phyloP scores from a whole-genome alignment of 2,797 vertebrate species.

The Alosa sapidissima region DNA sequence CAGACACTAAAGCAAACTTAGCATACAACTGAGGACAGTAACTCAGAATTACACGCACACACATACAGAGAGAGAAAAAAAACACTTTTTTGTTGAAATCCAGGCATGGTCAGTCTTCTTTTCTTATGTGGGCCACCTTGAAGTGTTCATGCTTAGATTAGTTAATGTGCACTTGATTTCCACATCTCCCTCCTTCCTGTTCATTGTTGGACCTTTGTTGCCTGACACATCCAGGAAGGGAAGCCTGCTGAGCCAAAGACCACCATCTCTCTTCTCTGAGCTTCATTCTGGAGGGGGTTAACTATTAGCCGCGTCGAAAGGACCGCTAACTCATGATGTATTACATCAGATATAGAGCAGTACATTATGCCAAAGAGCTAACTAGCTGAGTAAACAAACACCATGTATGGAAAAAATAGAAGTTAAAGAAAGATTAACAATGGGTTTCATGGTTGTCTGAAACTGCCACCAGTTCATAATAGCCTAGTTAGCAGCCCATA shows the following conservation, averaged over 20 bases:
- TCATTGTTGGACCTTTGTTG: slow-evolving; percentile 51
- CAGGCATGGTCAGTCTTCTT: neutral
- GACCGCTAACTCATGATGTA: slow-evolving; percentile 23
- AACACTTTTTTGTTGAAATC: neutral
- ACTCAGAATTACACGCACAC: too few species aligned
- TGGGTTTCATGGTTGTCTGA: neutral
- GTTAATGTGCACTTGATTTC: slow-evolving; percentile 21
- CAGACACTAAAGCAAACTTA: too few species aligned
- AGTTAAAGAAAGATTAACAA: too few species aligned
- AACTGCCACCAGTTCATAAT: neutral
- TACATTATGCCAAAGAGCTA: neutral
- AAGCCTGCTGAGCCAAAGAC: slow-evolving; percentile 39
- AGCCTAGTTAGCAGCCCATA: neutral
- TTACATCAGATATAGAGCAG: slow-evolving; percentile 50
- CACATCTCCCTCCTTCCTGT: slow-evolving; percentile 49
- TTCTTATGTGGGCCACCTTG: slow-evolving; percentile 14
- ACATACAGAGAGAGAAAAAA: too few species aligned
- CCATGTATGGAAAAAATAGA: too few species aligned
- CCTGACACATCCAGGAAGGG: slow-evolving; percentile 40
- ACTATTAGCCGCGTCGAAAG: slow-evolving; percentile 51
- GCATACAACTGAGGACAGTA: too few species aligned
- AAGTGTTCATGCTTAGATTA: slow-evolving; percentile 1
- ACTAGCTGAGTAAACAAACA: neutral
- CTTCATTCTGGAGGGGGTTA: slow-evolving; percentile 49
- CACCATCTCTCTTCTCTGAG: slow-evolving; percentile 38